Evolutionary conservation across 2,113 vertebrate genomes (phyloP).

Genomic region (Delphinus delphis): DNA sequence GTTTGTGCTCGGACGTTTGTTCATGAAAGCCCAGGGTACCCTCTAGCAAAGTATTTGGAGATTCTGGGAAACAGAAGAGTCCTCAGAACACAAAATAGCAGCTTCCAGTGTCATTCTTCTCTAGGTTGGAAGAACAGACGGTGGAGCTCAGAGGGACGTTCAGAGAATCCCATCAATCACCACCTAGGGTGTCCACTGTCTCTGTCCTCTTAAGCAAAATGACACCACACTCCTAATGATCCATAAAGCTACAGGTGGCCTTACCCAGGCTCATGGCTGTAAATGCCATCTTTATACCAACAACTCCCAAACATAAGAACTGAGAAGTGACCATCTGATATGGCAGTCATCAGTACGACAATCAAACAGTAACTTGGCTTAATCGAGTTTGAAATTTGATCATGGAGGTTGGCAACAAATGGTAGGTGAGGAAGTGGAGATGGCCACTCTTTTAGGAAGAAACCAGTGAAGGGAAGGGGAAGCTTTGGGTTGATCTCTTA

Average conservation of each 20-base stretch:
- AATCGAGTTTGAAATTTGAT: neutral
- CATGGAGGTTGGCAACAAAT: neutral
- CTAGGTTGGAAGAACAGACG: neutral
- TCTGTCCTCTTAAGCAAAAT: neutral
- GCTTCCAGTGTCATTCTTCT: neutral
- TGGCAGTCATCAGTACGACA: neutral
- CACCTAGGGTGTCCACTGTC: neutral
- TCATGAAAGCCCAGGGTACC: conserved; percentile 42
- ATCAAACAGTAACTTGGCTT: neutral
- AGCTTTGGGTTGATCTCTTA: neutral
- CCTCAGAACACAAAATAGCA: neutral
- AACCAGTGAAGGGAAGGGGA: neutral
- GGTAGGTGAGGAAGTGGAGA: neutral
- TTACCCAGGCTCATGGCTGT: neutral
- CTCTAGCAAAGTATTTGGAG: conserved; percentile 32
- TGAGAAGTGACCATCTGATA: neutral
- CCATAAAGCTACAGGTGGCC: neutral
- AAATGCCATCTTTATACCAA: neutral
- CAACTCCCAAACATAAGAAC: neutral
- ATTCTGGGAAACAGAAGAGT: conserved; percentile 21
- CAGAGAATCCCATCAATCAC: neutral
- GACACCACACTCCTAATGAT: neutral
- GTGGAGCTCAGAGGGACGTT: neutral
- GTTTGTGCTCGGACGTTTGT: conserved; percentile 14
- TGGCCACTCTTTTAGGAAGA: neutral